Base-by-base conservation (phyloP, 2,797 vertebrate species). In the Melanotaenia trifasciata region DNA sequence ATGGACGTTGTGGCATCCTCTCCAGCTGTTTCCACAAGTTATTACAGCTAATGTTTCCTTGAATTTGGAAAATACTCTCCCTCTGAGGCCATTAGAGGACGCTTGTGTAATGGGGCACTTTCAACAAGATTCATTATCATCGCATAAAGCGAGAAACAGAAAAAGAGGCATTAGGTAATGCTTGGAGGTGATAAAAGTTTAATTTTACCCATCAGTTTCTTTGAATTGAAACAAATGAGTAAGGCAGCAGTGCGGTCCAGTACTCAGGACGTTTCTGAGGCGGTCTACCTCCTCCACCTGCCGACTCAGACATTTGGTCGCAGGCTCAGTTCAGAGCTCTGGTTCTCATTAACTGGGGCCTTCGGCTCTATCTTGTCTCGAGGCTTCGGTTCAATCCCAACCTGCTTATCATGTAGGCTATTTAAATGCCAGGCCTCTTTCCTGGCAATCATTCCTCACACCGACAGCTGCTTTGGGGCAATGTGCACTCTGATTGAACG, bases 1-100 rank as follows among this genome's bases (percentile, higher is more conserved):
- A 74, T 68, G 66, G 7, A 8, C 38, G 47, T 70, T 40, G 36
- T 73, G 62, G 51, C 32, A 0, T 35, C 9, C 33, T 72, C 38
- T 72, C 60, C 58, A 58, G 65, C 40, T 64, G 47, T 72, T 78
- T 83, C 40, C 47, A 64, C 53, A 10, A 13, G 24, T 70, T 68
- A 70, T 83, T 69, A 53, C 0, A 32, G 5, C 16, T 68, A 59
- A 81, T 80, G 33, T 74, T 64, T 78, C 64, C 58, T 71, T 47
- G 16, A 53, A 58, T 78, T 62, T 83, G 36, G 50, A 67, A 80
- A 70, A 51, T 20, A 16, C 1, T 14, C 61, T 18, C 22, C 50
- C 51, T 36, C 35, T 35, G 43, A 76, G 61, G 20, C 30, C 36
- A 40, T 53, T 18, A 10, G 13, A 40, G 64, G n/a, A 75, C 0